These are phyloP conservation scores for Lophius americanus DNA, from an alignment of 2,797 vertebrate genomes.

Conservation along the genomic window DNA sequence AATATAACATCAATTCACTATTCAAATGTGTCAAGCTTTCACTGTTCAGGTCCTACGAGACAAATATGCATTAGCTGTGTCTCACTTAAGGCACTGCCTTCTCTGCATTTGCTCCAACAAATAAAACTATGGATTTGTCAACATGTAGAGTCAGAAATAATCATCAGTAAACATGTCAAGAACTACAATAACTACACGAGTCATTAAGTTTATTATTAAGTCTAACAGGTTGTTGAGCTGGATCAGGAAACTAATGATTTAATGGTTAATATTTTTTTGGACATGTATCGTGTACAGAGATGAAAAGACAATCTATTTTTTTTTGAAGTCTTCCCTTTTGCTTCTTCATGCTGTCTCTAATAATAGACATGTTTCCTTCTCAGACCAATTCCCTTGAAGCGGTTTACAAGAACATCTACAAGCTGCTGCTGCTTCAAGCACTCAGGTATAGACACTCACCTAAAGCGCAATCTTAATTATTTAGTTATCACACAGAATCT, in stretches of 20 bases:
- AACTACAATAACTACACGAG: neutral
- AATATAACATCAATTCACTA: too few species aligned
- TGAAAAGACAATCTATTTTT: neutral
- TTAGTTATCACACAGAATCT: neutral
- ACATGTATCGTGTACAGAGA: slow-evolving; percentile 1
- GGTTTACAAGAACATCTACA: slow-evolving; percentile 88
- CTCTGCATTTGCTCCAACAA: neutral
- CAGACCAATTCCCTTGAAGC: slow-evolving; percentile 88
- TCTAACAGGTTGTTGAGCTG: too few species aligned
- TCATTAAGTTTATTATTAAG: neutral
- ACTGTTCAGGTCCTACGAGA: neutral
- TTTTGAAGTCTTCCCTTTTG: neutral
- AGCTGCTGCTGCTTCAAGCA: slow-evolving; percentile 92
- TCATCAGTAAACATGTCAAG: slow-evolving; percentile 4
- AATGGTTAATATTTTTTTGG: neutral
- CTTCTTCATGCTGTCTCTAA: neutral
- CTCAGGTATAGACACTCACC: slow-evolving; percentile 82
- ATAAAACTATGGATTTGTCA: neutral
- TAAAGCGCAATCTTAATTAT: neutral
- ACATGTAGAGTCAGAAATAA: too few species aligned
- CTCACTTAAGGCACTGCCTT: neutral
- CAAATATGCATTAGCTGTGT: neutral
- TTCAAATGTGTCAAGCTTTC: too few species aligned
- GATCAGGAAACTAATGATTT: neutral
- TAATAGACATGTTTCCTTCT: slow-evolving; percentile 11